Evolutionary conservation across 2,113 vertebrate genomes (phyloP).

Genomic region (Phoxinus phoxinus): DNA sequence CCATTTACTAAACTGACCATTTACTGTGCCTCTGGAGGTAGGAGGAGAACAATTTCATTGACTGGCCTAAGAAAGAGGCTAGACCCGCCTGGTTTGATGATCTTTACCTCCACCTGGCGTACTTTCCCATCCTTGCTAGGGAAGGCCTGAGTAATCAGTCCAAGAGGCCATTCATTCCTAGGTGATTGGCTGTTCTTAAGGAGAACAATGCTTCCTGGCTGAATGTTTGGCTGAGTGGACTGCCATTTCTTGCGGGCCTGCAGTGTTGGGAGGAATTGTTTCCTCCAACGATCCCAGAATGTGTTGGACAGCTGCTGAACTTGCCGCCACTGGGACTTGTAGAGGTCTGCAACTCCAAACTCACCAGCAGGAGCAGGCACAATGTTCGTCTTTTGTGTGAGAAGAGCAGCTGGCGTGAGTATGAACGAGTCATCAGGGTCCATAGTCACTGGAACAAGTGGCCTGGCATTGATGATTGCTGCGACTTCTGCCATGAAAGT

Average conservation of each 20-base stretch:
- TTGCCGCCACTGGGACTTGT: slow-evolving; percentile 12
- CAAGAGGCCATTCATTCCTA: slow-evolving; percentile 43
- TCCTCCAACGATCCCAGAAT: slow-evolving; percentile 7
- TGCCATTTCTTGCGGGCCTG: slow-evolving; percentile 34
- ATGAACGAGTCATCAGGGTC: slow-evolving; percentile 3
- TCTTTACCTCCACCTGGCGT: slow-evolving; percentile 9
- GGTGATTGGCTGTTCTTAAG: slow-evolving; percentile 45
- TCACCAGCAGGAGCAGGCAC: not conserved
- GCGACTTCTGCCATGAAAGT: slow-evolving; percentile 32
- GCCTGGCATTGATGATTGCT: slow-evolving; percentile 1
- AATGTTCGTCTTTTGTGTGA: not conserved
- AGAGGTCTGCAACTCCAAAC: not conserved
- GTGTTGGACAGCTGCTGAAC: slow-evolving; percentile 26
- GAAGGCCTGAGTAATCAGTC: slow-evolving; percentile 32
- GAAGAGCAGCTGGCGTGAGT: not conserved
- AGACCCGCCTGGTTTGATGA: slow-evolving; percentile 25
- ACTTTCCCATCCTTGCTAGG: slow-evolving; percentile 44
- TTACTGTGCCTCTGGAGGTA: not conserved
- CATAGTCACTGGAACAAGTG: not conserved
- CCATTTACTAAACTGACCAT: not conserved
- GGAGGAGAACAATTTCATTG: slow-evolving; percentile 13
- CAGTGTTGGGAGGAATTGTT: not conserved
- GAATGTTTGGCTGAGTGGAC: not conserved
- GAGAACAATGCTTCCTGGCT: slow-evolving; percentile 31
- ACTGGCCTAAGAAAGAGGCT: not conserved